Evolutionary conservation across 2,113 vertebrate genomes (phyloP), one percentile per base, ranked within the genome.

Genomic region (Gobiocypris rarus): DNA sequence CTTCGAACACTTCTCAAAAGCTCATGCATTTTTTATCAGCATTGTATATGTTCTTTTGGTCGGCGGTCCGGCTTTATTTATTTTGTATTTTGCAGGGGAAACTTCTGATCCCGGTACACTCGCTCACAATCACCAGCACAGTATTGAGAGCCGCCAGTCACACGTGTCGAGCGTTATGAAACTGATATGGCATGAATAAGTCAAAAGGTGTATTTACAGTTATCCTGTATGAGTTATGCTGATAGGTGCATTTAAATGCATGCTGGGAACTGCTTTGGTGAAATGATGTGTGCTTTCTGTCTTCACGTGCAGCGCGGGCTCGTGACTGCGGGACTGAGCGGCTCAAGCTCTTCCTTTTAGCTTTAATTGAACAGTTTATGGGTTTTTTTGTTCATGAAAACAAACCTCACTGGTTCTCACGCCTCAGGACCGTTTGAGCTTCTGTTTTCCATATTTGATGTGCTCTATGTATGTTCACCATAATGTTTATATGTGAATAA

Each of bases 121-220:
- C 75, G 41, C 41, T 43, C 73, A 67, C 61, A 89, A 86, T 89
- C 86, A 31, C 88, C 87, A 85, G 75, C 8, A 65, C 71, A 61
- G 83, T 67, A 63, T 84, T 81, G 80, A 73, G 61, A 87, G 81
- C 85, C 88, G 89, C 75, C 87, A 88, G 67, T 89, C 84, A 84
- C 65, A 78, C 80, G 82, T 85, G 71, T 70, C 19, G 43, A 75
- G 81, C 56, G 52, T 82, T 78, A 77, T 63, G 69, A 81, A 82
- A 79, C 69, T 86, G 83, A 83, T 83, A 79, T 81, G 84, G 86
- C 83, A 91, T 89, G 83, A 91, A 89, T 89, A 87, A 86, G 83
- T 84, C 81, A 87, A 59, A 76, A 45, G 28, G 70, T 81, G 74
- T 78, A 59, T 63, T 73, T 71, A 52, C 54, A 69, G 43, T 65